Evolutionary conservation across 2,797 vertebrate genomes (phyloP).

Genomic region (Tenualosa ilisha): DNA sequence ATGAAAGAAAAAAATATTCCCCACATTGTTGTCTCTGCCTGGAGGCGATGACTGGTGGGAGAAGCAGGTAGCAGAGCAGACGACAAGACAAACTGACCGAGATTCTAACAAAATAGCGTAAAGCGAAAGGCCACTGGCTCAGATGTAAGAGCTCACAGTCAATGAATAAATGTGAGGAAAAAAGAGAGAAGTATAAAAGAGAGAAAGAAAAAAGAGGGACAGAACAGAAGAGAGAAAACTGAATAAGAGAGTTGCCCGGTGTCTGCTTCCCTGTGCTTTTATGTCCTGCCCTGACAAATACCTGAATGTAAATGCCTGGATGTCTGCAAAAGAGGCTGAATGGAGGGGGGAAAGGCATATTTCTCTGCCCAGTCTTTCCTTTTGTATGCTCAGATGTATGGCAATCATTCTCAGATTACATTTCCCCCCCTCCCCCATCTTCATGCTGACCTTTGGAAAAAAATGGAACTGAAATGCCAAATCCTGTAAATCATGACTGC

Average conservation of each 20-base stretch:
- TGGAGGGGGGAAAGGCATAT: not conserved
- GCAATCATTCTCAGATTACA: slow-evolving; percentile 8
- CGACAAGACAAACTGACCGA: slow-evolving; percentile 13
- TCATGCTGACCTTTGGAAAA: slow-evolving; percentile 21
- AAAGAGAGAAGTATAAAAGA: not conserved
- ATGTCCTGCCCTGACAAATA: not conserved
- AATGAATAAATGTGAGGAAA: not conserved
- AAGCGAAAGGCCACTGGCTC: not conserved
- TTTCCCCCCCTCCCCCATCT: slow-evolving; percentile 2
- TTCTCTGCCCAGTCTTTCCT: not conserved
- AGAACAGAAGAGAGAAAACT: not conserved
- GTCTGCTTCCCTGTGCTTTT: not conserved
- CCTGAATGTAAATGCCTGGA: not conserved
- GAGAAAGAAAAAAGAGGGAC: not conserved
- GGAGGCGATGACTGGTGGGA: slow-evolving; percentile 1
- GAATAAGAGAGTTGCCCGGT: not conserved
- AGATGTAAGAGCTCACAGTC: not conserved
- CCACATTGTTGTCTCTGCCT: not conserved
- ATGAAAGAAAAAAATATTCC: not conserved
- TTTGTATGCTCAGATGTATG: not conserved
- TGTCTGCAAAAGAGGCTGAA: not conserved
- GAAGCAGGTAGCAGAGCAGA: not conserved
- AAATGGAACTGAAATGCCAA: slow-evolving; percentile 21
- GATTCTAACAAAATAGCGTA: not conserved
- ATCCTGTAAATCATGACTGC: slow-evolving; percentile 6